phyloP scores from a whole-genome alignment of 2,888 invertebrate species.

The Mallateleia sp. region DNA sequence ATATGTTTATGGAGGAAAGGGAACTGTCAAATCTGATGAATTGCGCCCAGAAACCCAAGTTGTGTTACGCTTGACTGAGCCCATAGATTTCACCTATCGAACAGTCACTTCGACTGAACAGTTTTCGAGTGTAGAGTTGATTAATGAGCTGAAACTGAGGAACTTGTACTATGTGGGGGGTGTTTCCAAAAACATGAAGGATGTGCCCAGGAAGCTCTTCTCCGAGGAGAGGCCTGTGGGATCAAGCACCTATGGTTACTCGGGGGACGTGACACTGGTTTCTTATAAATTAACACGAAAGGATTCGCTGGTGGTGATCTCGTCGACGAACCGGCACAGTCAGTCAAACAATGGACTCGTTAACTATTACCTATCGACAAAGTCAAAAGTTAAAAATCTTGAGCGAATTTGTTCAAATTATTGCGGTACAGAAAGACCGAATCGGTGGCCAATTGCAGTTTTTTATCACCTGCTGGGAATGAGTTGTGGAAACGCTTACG shows the following conservation, averaged over 20 bases:
- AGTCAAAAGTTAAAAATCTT: neutral
- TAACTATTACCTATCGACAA: neutral
- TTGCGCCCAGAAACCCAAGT: neutral
- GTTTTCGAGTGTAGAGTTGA: neutral
- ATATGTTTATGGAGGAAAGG: neutral
- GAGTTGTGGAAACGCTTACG: neutral
- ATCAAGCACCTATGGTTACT: neutral
- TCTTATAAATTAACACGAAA: neutral
- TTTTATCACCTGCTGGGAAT: conserved; percentile 2
- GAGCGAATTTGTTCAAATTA: neutral
- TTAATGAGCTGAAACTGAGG: neutral
- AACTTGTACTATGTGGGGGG: neutral
- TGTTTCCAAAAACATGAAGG: neutral
- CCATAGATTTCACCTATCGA: neutral
- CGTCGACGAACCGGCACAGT: neutral
- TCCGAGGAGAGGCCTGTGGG: neutral
- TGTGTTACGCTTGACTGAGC: neutral
- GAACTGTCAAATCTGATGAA: neutral
- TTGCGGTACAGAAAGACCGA: neutral
- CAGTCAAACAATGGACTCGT: neutral
- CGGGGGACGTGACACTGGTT: neutral
- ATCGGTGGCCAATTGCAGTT: neutral
- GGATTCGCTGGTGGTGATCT: neutral
- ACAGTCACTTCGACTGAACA: neutral
- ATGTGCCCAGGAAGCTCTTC: neutral